These are phyloP conservation scores for Pollenia labialis DNA, from an alignment of 2,888 invertebrate genomes.

Conservation along the genomic window DNA sequence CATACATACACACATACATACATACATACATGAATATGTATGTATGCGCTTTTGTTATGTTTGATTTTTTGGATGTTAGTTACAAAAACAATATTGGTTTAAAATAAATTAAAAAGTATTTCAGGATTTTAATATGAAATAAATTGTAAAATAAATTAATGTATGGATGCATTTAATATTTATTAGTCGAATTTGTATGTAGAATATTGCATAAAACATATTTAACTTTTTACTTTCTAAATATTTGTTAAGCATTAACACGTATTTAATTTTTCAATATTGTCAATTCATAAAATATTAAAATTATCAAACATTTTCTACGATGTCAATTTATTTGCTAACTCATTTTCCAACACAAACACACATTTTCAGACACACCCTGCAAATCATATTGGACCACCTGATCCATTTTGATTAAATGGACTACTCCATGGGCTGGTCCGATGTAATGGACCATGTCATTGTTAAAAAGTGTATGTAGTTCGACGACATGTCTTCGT, in stretches of 20 bases:
- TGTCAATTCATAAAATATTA: constrained; percentile 37
- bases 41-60: not conserved
- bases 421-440: no score
- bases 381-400: no score
- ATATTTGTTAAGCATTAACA: constrained; percentile 33
- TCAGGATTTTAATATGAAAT: not conserved
- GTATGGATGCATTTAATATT: not conserved
- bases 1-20: no score
- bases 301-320: constrained; percentile 3
- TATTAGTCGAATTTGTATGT: not conserved
- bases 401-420: no score
- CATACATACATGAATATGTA: no score
- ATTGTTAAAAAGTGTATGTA: no score
- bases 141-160: not conserved
- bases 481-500: no score
- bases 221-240: not conserved
- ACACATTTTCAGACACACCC: not conserved
- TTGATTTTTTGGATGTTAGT: not conserved
- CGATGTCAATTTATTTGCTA: constrained; percentile 3
- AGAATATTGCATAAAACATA: not conserved
- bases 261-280: constrained; percentile 13
- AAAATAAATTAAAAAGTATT: constrained; percentile 13
- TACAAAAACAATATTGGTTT: constrained; percentile 1
- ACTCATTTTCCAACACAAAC: not conserved
- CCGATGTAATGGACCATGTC: no score